Base-by-base conservation (phyloP, 2,113 vertebrate species). In the Silurus meridionalis region DNA sequence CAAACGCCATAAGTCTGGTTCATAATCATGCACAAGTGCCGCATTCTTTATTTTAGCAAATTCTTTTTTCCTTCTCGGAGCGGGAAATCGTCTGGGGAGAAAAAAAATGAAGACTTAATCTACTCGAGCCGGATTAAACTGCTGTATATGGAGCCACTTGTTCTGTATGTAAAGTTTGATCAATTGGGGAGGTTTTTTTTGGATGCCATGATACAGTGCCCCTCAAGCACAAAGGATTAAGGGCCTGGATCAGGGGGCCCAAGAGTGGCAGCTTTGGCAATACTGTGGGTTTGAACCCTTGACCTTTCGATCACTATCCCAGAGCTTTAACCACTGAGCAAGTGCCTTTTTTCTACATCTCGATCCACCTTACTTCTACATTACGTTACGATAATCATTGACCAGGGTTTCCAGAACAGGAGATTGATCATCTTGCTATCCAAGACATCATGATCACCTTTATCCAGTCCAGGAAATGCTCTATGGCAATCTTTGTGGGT, bases 321-420 rank as follows among this genome's bases (percentile, higher is more conserved):
- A 37, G 37, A 37, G 37, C 37, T 37, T 37, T 37, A 37, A 37
- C 37, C 37, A 37, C 37, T 37, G 37, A 37, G 37, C 37, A 37
- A 37, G 37, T 37, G 37, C 37, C 37, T 37, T 37, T 37, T 37
- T 37, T 37, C 37, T 37, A 37, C 37, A 37, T 37, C 37, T 37
- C 37, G 37, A 37, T 37, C 2, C 37, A 3, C 37, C 37, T 37
- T 37, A 37, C 37, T 37, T 37, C 37, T 37, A 37, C 37, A 37
- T 37, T 3, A 37, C 37, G 37, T 37, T 37, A 37, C 2, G 92
- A 94, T 93, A 95, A 96, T 96, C 92, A 93, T 37, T 89, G 93
- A 91, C 93, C 67, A 77, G 84, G 87, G 21, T 4, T 87, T 83
- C 83, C 80, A 93, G 91, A 92, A 92, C 92, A 92, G 88, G 92